Evolutionary conservation across 2,888 invertebrate species (phyloP).

Genomic region (Agapostemon virescens): DNA sequence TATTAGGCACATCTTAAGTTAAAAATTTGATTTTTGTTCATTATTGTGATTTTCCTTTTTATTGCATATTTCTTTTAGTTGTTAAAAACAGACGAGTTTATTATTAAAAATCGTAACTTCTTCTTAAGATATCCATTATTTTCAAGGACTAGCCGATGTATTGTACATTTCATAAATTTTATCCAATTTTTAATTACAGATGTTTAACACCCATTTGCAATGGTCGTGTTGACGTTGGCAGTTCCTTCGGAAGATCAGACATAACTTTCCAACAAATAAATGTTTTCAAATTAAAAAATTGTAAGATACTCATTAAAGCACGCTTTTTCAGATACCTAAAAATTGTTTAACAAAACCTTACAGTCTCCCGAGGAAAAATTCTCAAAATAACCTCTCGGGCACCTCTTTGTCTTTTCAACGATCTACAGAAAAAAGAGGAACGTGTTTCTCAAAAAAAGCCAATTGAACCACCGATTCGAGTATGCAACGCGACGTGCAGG

Average conservation of each 20-base stretch:
- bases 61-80: not conserved
- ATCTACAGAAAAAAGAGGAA: not conserved
- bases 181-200: too few relatives aligned
- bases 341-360: not conserved
- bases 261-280: not conserved
- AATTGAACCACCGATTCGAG: constrained; percentile 27
- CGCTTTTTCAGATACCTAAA: not conserved
- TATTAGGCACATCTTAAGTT: too few relatives aligned
- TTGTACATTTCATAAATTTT: too few relatives aligned
- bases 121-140: too few relatives aligned
- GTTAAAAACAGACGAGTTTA: too few relatives aligned
- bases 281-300: not conserved
- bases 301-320: not conserved
- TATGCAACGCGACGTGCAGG: constrained; percentile 43
- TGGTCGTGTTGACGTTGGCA: too few relatives aligned
- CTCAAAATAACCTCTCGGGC: not conserved
- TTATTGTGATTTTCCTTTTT: too few relatives aligned
- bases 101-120: not conserved
- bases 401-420: not conserved
- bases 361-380: not conserved
- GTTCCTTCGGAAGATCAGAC: not conserved
- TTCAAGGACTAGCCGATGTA: too few relatives aligned
- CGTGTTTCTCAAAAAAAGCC: not conserved
- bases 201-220: too few relatives aligned
- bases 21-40: too few relatives aligned